These are phyloP conservation scores for Gari tellinella DNA, from an alignment of 2,888 invertebrate genomes.

Conservation along the genomic window DNA sequence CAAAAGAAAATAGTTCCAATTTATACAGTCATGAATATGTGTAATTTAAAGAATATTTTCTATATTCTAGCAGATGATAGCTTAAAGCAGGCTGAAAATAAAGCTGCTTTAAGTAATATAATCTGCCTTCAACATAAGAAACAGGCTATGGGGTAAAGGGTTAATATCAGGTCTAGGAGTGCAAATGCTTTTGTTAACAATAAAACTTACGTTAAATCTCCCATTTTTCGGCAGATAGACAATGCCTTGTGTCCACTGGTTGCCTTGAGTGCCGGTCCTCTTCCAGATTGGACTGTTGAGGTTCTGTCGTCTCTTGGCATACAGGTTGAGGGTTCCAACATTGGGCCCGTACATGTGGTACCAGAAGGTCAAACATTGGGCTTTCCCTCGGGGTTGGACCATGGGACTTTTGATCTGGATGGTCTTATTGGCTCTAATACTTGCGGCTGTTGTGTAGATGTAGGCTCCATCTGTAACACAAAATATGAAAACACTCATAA, in stretches of 20 bases:
- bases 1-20: too few relatives aligned
- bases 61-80: too few relatives aligned
- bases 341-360: constrained; percentile 78
- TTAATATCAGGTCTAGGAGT: too few relatives aligned
- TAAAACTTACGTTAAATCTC: constrained; percentile 56
- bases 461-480: constrained; percentile 67
- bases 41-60: too few relatives aligned
- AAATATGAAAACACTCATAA: neutral
- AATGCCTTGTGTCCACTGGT: constrained; percentile 64
- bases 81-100: too few relatives aligned
- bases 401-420: constrained; percentile 52
- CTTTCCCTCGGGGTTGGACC: constrained; percentile 33
- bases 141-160: too few relatives aligned
- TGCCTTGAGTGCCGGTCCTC: constrained; percentile 63
- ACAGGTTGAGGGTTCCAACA: constrained; percentile 69
- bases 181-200: too few relatives aligned
- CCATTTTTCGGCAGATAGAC: constrained; percentile 55
- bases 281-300: constrained; percentile 65
- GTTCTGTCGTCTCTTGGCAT: constrained; percentile 43
- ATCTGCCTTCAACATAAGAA: too few relatives aligned
- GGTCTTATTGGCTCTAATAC: constrained; percentile 47
- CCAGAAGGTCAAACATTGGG: constrained; percentile 73
- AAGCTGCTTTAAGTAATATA: too few relatives aligned
- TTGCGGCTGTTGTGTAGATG: constrained; percentile 67
- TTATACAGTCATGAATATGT: too few relatives aligned